A percentile compares a stretch with the other conserved stretches of the same genome.
Evolutionary conservation across 2,888 invertebrate species (phyloP).

Genomic region (Orgyia antiqua): DNA sequence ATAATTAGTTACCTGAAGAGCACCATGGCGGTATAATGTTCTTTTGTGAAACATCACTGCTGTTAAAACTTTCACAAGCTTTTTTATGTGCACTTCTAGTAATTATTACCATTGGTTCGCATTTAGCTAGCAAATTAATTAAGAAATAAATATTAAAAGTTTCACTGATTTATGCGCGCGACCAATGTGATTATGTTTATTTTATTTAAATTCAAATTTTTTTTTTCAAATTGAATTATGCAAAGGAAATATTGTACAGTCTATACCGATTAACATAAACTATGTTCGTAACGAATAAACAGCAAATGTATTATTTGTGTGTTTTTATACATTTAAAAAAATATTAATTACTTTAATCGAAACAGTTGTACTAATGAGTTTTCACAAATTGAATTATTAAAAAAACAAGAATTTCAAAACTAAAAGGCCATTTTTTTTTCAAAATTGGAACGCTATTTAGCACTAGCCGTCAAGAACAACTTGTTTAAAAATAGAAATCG

Average conservation of each 20-base stretch:
- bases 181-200: constrained; percentile 17
- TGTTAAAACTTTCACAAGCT: constrained; percentile 38
- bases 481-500: too few species aligned
- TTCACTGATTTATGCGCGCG: constrained; percentile 3
- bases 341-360: too few species aligned
- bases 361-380: too few species aligned
- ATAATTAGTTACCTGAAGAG: constrained; percentile 40
- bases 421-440: too few species aligned
- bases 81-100: constrained; percentile 41
- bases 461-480: too few species aligned
- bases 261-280: too few species aligned
- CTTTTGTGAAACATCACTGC: constrained; percentile 40
- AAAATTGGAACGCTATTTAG: too few species aligned
- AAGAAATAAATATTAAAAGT: background rate
- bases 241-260: background rate
- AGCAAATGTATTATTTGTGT: too few species aligned
- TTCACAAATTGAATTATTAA: too few species aligned
- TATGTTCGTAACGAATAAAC: too few species aligned
- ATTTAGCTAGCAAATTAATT: background rate
- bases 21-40: constrained; percentile 56
- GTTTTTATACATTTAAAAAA: too few species aligned
- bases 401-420: too few species aligned
- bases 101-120: constrained; percentile 39
- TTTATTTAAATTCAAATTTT: constrained; percentile 10
- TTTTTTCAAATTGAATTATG: constrained; percentile 2